Percentiles rank a stretch among this genome's conserved stretches.
Conservation (phyloP, 2,113 vertebrate species). For the Motacilla alba region DNA sequence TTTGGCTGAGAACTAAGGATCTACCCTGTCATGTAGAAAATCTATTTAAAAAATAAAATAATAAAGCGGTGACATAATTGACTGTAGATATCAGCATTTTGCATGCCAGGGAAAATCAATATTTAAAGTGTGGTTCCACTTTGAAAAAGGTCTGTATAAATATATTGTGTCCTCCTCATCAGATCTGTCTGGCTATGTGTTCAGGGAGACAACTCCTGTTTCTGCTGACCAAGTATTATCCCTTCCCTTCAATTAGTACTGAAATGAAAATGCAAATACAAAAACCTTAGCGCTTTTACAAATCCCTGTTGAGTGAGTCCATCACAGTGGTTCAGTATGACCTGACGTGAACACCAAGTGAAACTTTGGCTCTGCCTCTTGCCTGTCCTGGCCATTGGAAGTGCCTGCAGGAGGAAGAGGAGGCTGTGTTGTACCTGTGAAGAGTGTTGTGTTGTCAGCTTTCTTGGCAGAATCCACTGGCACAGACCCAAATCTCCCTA, state of each 20-base stretch:
- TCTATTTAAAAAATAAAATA: constrained; percentile 60
- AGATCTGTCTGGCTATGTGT: neutral
- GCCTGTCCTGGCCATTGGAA: neutral
- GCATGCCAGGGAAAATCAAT: constrained; percentile 39
- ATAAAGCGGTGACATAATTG: constrained; percentile 22
- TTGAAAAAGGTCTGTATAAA: constrained; percentile 16
- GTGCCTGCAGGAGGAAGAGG: neutral
- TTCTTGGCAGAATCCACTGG: neutral
- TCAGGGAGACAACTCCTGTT: neutral
- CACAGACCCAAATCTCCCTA: neutral
- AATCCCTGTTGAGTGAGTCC: neutral
- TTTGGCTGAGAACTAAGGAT: constrained; percentile 50
- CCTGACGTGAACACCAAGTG: neutral
- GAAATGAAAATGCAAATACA: neutral
- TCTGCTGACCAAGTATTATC: constrained; percentile 41
- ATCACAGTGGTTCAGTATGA: neutral
- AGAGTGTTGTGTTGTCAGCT: neutral
- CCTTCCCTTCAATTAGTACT: neutral
- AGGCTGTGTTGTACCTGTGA: neutral
- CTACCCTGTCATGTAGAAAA: constrained; percentile 34
- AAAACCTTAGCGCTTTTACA: neutral
- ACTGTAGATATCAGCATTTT: constrained; percentile 45
- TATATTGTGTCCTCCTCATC: neutral
- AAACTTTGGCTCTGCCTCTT: neutral
- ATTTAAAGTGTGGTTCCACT: constrained; percentile 36